A percentile compares a stretch with the other conserved stretches of the same genome.
Conservation (phyloP, 2,888 invertebrate genomes). For the Lutraria lutraria region DNA sequence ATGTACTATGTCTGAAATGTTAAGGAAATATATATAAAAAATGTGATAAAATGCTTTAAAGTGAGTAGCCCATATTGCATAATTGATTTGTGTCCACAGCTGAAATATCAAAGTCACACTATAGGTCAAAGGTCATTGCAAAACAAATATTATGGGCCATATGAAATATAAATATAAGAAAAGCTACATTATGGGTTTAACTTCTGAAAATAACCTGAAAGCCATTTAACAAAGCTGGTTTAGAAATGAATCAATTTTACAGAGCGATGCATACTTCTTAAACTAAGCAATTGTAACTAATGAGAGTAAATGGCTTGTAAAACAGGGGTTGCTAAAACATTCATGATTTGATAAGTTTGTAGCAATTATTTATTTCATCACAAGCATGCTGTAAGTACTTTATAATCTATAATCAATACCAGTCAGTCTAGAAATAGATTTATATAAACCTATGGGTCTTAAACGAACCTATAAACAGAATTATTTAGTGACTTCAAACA, state of each 20-base stretch:
- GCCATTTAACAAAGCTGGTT: no score
- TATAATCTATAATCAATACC: conserved; percentile 13
- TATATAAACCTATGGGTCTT: not conserved
- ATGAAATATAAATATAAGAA: no score
- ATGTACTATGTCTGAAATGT: conserved; percentile 86
- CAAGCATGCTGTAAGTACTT: not conserved
- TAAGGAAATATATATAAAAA: not conserved
- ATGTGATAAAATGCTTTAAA: no score
- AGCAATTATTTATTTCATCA: conserved; percentile 2
- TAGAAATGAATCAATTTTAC: not conserved
- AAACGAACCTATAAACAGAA: not conserved
- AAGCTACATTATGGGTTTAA: no score
- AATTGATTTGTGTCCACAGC: no score
- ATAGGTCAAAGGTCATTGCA: no score
- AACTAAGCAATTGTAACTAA: not conserved
- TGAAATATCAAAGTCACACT: no score
- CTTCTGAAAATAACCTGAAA: no score
- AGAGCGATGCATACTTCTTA: not conserved
- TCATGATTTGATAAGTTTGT: not conserved
- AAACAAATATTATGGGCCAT: no score
- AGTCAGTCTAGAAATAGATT: conserved; percentile 1
- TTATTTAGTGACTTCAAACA: conserved; percentile 11
- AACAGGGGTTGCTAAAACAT: not conserved
- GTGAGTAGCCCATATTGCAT: no score
- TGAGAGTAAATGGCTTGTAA: not conserved